Conservation (phyloP, 2,888 invertebrate species). For the Noctua pronuba region DNA sequence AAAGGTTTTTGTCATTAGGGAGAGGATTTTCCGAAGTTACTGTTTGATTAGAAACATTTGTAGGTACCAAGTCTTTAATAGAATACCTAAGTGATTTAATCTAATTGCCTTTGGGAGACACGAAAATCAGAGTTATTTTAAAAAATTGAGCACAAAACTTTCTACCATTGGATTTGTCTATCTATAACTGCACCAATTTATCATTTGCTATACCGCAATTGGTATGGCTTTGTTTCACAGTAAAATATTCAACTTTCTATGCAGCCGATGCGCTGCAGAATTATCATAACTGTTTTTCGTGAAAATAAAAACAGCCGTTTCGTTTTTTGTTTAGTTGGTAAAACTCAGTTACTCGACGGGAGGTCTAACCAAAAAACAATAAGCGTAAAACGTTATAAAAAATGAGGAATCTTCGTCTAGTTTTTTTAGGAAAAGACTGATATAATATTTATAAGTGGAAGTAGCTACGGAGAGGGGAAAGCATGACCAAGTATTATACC, state of each 20-base stretch:
- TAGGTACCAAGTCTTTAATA: not conserved
- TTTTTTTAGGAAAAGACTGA: conserved; percentile 46
- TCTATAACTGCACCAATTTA: conserved; percentile 32
- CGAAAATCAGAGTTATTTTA: not conserved
- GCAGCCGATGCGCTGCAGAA: conserved; percentile 16
- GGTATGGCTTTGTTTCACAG: conserved; percentile 29
- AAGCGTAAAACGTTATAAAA: conserved; percentile 33
- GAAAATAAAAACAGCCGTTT: conserved; percentile 9
- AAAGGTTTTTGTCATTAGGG: conserved; percentile 38
- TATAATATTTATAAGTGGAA: conserved; percentile 66
- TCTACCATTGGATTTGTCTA: conserved; percentile 47
- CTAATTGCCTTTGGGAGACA: not conserved
- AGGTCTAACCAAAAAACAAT: conserved; percentile 19
- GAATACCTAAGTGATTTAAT: not conserved
- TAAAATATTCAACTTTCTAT: conserved; percentile 43
- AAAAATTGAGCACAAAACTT: conserved; percentile 37
- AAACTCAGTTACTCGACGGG: not conserved
- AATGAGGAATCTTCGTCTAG: conserved; percentile 31
- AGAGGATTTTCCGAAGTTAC: not conserved
- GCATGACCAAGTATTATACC: conserved; percentile 77
- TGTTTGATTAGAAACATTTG: not conserved
- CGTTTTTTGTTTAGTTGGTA: too few species aligned
- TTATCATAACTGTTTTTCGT: conserved; percentile 2
- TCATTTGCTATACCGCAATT: conserved; percentile 32
- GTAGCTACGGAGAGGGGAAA: conserved; percentile 75